Base-by-base conservation (phyloP, 2,797 vertebrate species). In the Pteronotus mesoamericanus region DNA sequence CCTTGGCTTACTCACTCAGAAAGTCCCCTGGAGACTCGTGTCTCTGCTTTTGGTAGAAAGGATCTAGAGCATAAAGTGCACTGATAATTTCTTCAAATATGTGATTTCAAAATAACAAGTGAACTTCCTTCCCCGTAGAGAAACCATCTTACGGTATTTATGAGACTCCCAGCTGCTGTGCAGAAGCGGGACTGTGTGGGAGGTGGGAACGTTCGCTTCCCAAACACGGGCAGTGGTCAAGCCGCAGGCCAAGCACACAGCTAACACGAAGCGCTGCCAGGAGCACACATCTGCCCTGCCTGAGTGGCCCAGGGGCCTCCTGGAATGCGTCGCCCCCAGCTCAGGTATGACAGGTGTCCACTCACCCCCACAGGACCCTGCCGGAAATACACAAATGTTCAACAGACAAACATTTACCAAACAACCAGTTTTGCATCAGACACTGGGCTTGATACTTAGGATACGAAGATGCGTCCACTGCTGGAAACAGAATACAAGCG, bases 91-190 rank as follows among this genome's bases (percentile, higher is more conserved):
- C 21, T 82, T 94, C 66, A 92, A 84, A 74, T 57, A 84, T 34
- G 57, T 79, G 24, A 94, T 88, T 48, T 94, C 34, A 92, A 75
- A 84, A 72, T 84, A 89, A 66, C 51, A 61, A 77, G 48, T 66
- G 94, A 96, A 93, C 29, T 46, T 96, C 77, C 68, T 86, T 90
- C 32, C 42, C 29, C 34, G 24, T 86, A 71, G 46, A 78, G 78
- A 88, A 95, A 87, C 26, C 71, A 42, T 61, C 91, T 79, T 18
- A 24, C 42, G 59, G 55, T 85, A 95, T 94, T 94, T 95, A 75
- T 66, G 75, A 86, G 91, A 80, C 44, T 84, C 77, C 14, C 88
- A 93, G 78, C 68, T 97, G 86, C 64, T 79, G 21, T 61, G 72
- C 44, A 82, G 61, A 86, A 94, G 88, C n/a, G 37, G 44, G 59